Conservation (phyloP, 2,888 invertebrate species). For the Helleia helle region DNA sequence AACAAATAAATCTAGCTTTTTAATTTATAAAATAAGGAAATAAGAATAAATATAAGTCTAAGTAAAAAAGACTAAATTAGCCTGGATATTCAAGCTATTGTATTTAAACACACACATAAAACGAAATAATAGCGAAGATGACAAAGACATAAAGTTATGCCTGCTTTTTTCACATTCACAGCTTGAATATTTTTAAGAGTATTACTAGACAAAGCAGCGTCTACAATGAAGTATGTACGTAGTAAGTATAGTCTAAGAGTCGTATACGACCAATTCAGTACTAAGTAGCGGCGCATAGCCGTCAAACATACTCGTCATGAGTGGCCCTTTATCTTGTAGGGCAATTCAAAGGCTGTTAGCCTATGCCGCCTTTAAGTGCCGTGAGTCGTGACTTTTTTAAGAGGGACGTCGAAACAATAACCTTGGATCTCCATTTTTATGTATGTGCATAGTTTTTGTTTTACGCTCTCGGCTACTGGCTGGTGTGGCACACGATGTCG, state of each 20-base stretch:
- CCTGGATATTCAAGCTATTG: no score
- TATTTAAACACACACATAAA: no score
- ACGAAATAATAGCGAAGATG: neutral
- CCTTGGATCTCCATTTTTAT: neutral
- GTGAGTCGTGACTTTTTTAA: conserved; percentile 8
- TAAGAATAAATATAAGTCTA: no score
- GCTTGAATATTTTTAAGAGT: conserved; percentile 3
- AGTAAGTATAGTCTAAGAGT: conserved; percentile 7
- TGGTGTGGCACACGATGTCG: no score
- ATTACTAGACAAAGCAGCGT: conserved; percentile 4
- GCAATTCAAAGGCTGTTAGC: conserved; percentile 11
- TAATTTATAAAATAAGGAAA: no score
- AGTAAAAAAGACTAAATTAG: no score
- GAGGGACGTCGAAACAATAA: conserved; percentile 7
- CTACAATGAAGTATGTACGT: conserved; percentile 10
- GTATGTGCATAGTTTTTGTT: no score
- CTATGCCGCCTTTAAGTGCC: conserved; percentile 8
- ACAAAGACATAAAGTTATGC: neutral
- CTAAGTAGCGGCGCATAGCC: conserved; percentile 9
- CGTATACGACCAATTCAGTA: conserved; percentile 8
- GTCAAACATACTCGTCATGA: conserved; percentile 8
- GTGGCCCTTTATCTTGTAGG: conserved; percentile 10
- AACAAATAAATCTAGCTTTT: no score
- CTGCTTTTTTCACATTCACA: neutral
- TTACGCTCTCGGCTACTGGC: no score